Evolutionary conservation across 2,113 vertebrate species (phyloP).

Genomic region (Halcyon malimbica): DNA sequence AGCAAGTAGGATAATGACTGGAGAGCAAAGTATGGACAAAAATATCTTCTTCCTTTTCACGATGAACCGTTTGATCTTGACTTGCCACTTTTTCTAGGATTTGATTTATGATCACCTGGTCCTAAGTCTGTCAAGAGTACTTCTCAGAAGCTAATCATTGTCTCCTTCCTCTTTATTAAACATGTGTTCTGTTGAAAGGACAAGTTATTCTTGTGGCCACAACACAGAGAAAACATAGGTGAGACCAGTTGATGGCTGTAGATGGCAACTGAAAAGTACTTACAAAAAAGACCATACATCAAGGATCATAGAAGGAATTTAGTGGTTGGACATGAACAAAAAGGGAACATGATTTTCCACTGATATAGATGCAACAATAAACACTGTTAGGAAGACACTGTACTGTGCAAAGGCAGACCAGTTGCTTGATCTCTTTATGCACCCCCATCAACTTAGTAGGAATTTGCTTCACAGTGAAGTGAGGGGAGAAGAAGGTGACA

Average conservation of each 20-base stretch:
- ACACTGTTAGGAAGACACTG: neutral
- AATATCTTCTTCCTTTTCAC: conserved; percentile 11
- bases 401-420: neutral
- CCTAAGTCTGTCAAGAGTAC: neutral
- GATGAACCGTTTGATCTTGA: conserved; percentile 19
- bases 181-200: neutral
- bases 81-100: neutral
- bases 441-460: neutral
- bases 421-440: neutral
- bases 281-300: neutral
- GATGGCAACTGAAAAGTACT: neutral
- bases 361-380: neutral
- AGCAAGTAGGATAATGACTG: conserved; percentile 7
- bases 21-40: neutral
- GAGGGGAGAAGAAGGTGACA: neutral
- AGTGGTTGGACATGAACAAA: neutral
- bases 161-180: neutral
- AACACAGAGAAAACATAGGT: neutral
- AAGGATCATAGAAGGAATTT: neutral
- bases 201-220: neutral
- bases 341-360: neutral
- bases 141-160: neutral
- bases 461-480: neutral
- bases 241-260: neutral
- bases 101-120: conserved; percentile 15